Conservation (phyloP, 2,113 vertebrate genomes). For the Lonchura striata region DNA sequence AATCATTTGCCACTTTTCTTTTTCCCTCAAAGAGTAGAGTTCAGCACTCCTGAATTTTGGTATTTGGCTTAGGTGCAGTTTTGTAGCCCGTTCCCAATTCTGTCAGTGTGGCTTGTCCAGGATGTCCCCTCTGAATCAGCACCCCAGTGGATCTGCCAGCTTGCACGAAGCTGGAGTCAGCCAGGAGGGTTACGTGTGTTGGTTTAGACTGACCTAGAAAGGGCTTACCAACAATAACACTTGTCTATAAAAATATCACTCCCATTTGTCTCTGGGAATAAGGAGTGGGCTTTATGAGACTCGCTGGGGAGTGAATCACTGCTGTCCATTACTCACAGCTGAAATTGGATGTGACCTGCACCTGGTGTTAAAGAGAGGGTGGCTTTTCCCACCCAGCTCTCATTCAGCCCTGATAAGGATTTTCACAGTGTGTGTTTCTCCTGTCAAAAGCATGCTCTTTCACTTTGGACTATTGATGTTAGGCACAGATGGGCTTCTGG, state of each 20-base stretch:
- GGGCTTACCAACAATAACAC: background rate
- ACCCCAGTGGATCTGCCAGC: background rate
- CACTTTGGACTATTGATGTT: background rate
- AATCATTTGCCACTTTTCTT: background rate
- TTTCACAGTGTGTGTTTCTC: background rate
- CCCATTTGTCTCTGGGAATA: background rate
- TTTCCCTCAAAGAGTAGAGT: background rate
- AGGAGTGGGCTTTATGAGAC: background rate
- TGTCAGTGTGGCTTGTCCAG: background rate
- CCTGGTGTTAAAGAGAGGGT: background rate
- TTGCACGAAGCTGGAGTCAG: background rate
- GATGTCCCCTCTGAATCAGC: background rate
- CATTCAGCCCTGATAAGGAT: background rate
- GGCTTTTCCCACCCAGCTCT: background rate
- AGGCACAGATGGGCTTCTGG: conserved; percentile 2
- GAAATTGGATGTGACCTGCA: background rate
- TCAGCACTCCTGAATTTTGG: background rate
- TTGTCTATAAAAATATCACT: background rate
- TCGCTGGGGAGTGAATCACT: background rate
- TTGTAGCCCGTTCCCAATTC: background rate
- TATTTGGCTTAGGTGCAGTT: background rate
- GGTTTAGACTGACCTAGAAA: conserved; percentile 22
- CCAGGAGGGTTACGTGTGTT: background rate
- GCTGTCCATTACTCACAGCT: background rate
- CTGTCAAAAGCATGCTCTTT: background rate